A percentile compares a stretch with the other conserved stretches of the same genome.
phyloP scores from a whole-genome alignment of 1,140 invertebrate species.

The Danaus plexippus region DNA sequence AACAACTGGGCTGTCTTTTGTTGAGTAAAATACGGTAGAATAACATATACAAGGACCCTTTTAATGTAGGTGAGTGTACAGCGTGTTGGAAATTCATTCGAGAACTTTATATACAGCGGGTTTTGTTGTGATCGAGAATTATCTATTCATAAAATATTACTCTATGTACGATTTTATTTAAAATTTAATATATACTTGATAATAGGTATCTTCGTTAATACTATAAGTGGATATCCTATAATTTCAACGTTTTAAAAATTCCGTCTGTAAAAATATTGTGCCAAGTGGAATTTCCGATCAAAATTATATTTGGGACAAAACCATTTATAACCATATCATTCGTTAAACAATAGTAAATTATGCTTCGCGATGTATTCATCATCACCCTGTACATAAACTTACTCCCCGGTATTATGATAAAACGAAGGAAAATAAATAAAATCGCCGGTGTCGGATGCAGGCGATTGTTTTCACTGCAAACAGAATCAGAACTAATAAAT shows the following conservation, averaged over 20 bases:
- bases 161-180: too few species aligned
- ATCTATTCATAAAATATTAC: too few species aligned
- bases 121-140: too few species aligned
- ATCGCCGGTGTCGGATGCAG: constrained; percentile 49
- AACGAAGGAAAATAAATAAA: constrained; percentile 59
- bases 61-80: constrained; percentile 51
- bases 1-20: constrained; percentile 58
- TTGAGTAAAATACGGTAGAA: constrained; percentile 56
- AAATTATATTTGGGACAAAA: too few species aligned
- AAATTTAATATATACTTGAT: too few species aligned
- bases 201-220: too few species aligned
- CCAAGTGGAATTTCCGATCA: too few species aligned
- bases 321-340: too few species aligned
- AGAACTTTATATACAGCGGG: background rate
- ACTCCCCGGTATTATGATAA: constrained; percentile 52
- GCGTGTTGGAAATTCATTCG: constrained; percentile 23
- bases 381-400: constrained; percentile 32
- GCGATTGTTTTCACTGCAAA: constrained; percentile 58
- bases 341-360: too few species aligned
- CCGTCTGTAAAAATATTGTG: background rate
- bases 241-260: background rate
- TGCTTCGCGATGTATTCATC: background rate
- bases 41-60: constrained; percentile 64
- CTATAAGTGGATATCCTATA: too few species aligned
- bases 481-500: constrained; percentile 51